These are phyloP conservation scores for Teleiodes luculella DNA, from an alignment of 2,888 invertebrate species.

Conservation along the genomic window DNA sequence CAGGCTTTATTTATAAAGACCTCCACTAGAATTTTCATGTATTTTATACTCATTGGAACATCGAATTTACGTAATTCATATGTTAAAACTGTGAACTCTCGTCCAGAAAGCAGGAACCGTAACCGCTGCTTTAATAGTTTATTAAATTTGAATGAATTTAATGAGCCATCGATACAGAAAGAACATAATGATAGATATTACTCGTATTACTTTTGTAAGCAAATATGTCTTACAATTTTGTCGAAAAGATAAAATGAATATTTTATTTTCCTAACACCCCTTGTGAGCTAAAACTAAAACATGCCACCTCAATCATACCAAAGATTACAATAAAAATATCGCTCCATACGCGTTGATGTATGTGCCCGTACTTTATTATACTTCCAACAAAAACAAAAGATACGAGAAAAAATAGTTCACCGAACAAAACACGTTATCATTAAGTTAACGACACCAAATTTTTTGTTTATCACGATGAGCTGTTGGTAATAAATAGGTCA, in stretches of 20 bases:
- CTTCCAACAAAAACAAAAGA: constrained; percentile 25
- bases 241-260: not conserved
- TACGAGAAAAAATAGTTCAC: constrained; percentile 14
- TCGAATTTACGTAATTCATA: too few species aligned
- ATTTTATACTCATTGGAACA: too few species aligned
- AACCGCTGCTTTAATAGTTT: too few species aligned
- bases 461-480: constrained; percentile 57
- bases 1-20: too few species aligned
- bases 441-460: constrained; percentile 61
- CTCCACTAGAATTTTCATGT: too few species aligned
- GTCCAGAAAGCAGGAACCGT: too few species aligned
- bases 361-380: constrained; percentile 28
- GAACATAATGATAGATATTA: too few species aligned
- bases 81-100: too few species aligned
- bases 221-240: too few species aligned
- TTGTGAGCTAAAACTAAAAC: not conserved
- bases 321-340: constrained; percentile 55
- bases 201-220: too few species aligned
- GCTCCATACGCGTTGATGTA: constrained; percentile 26
- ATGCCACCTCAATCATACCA: constrained; percentile 33
- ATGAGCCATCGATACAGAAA: too few species aligned
- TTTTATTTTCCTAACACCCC: not conserved
- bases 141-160: too few species aligned
- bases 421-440: constrained; percentile 16
- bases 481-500: constrained; percentile 68